Percentiles rank a stretch among this genome's conserved stretches.
These are phyloP conservation scores for Spondyliosoma cantharus DNA, from an alignment of 2,797 vertebrate species.

Conservation along the genomic window DNA sequence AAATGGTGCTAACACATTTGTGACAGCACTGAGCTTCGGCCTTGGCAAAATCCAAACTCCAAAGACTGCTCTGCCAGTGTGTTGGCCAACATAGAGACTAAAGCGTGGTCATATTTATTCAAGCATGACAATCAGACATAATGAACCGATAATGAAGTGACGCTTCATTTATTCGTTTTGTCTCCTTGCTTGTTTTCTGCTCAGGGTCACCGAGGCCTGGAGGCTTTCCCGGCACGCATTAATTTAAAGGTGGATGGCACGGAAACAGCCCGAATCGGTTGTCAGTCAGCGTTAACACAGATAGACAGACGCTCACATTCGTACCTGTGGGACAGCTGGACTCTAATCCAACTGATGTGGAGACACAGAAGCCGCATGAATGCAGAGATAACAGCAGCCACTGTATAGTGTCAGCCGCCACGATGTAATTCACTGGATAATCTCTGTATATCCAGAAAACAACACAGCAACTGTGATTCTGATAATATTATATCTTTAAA, in stretches of 20 bases:
- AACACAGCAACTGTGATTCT: not conserved
- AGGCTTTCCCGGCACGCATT: conserved; percentile 21
- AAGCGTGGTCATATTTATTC: conserved; percentile 11
- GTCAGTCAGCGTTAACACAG: conserved; percentile 47
- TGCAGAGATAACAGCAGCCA: conserved; percentile 16
- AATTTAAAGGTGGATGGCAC: not conserved
- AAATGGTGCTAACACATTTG: conserved; percentile 42
- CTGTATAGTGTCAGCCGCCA: not conserved
- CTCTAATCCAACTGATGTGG: conserved; percentile 39
- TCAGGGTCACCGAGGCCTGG: not conserved
- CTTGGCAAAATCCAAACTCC: conserved; percentile 33
- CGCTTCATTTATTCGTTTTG: conserved; percentile 17
- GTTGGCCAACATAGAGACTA: conserved; percentile 12
- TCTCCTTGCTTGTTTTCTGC: conserved; percentile 20
- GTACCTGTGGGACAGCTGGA: conserved; percentile 18
- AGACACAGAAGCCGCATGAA: conserved; percentile 36
- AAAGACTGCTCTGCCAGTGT: conserved; percentile 26
- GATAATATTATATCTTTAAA: not conserved
- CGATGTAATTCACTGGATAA: not conserved
- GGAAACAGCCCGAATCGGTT: conserved; percentile 37
- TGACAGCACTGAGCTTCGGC: conserved; percentile 36
- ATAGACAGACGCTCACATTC: conserved; percentile 30
- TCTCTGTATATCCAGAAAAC: no score
- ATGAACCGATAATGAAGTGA: conserved; percentile 19
- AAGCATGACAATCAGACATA: conserved; percentile 15